These are phyloP conservation scores for Colletes collaris DNA, from an alignment of 2,888 invertebrate species.

Conservation along the genomic window DNA sequence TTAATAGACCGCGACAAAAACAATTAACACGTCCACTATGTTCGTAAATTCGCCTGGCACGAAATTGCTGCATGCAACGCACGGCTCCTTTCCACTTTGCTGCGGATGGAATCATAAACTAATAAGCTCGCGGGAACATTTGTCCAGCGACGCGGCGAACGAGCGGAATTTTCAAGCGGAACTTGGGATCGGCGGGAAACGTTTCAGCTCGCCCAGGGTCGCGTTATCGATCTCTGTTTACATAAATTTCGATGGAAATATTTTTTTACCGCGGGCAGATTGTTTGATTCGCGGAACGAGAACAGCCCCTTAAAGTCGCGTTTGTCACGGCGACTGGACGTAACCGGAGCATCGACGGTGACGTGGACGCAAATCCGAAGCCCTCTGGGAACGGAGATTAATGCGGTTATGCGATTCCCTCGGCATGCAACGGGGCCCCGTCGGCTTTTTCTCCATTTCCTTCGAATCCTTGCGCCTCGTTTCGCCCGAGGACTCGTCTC, in stretches of 20 bases:
- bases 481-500: constrained; percentile 1
- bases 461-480: constrained; percentile 8
- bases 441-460: constrained; percentile 27
- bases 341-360: constrained; percentile 66
- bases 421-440: constrained; percentile 7
- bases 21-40: too few species aligned
- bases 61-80: too few species aligned
- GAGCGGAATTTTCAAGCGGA: too few species aligned
- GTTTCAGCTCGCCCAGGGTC: too few species aligned
- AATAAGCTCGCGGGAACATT: too few species aligned
- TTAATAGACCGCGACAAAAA: too few species aligned
- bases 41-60: too few species aligned
- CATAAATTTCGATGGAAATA: background rate
- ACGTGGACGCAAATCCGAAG: constrained; percentile 75
- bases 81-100: too few species aligned
- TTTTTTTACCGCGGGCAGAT: constrained; percentile 16
- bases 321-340: constrained; percentile 58
- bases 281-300: constrained; percentile 30
- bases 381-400: constrained; percentile 65
- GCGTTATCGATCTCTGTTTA: too few species aligned
- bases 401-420: constrained; percentile 67
- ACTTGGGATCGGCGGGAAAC: too few species aligned
- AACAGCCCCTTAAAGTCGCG: constrained; percentile 56
- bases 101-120: too few species aligned
- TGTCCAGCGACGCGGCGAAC: too few species aligned